phyloP scores from a whole-genome alignment of 2,797 vertebrate genomes.

The Aselliscus stoliczkanus region DNA sequence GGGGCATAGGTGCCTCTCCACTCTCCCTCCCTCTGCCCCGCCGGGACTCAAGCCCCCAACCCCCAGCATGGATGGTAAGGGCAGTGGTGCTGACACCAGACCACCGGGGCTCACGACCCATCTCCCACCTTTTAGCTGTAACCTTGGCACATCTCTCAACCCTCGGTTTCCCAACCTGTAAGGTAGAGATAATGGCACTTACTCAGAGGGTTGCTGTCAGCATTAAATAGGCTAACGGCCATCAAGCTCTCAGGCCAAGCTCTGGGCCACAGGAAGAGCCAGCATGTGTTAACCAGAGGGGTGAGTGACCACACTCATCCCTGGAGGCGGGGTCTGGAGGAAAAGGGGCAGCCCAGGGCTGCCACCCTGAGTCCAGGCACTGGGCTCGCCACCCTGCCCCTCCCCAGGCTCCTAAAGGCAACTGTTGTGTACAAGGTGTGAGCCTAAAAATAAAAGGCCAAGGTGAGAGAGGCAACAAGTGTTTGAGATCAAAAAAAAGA shows the following conservation, averaged over 20 bases:
- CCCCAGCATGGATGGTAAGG: accelerated
- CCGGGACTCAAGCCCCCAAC: too few species aligned
- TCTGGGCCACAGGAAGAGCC: not conserved
- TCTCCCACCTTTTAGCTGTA: not conserved
- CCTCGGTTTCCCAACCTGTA: not conserved
- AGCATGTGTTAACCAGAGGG: accelerated
- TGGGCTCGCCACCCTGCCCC: too few species aligned
- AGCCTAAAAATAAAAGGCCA: not conserved
- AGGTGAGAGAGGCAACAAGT: not conserved
- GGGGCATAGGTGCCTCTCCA: not conserved
- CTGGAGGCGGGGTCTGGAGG: not conserved
- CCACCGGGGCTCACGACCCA: not conserved
- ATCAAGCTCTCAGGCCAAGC: not conserved
- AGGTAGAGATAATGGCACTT: accelerated
- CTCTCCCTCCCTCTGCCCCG: accelerated
- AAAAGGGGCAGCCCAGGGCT: too few species aligned
- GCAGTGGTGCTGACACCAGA: too few species aligned
- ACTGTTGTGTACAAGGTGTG: not conserved
- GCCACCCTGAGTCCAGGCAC: not conserved
- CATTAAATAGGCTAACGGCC: not conserved
- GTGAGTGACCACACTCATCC: not conserved
- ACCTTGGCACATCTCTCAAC: not conserved
- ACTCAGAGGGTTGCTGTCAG: not conserved
- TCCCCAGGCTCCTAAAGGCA: not conserved
- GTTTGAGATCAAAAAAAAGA: not conserved